Evolutionary conservation across 2,888 invertebrate species (phyloP).

Genomic region (Heliothis peltigera): DNA sequence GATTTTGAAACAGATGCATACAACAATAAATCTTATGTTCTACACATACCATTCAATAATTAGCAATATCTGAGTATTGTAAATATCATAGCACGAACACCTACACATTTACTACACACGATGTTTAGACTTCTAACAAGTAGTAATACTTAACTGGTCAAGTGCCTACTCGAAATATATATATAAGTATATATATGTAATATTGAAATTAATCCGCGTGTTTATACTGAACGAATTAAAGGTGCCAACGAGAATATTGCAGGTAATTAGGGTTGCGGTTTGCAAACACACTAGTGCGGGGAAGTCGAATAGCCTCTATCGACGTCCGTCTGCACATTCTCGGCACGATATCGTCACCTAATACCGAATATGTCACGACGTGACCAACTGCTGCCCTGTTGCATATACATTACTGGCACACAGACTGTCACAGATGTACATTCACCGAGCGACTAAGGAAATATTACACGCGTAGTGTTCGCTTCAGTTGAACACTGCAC

Average conservation of each 20-base stretch:
- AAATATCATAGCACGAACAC: slow-evolving; percentile 44
- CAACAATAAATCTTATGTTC: slow-evolving; percentile 38
- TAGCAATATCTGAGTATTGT: slow-evolving; percentile 26
- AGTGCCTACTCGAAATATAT: slow-evolving; percentile 18
- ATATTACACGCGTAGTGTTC: too few relatives aligned
- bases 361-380: slow-evolving; percentile 37
- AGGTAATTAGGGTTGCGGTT: too few relatives aligned
- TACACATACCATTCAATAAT: slow-evolving; percentile 52
- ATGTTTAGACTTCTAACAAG: slow-evolving; percentile 44
- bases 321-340: slow-evolving; percentile 9
- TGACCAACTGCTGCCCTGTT: slow-evolving; percentile 33
- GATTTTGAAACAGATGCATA: slow-evolving; percentile 50
- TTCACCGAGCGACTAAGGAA: not conserved
- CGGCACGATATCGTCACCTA: slow-evolving; percentile 8
- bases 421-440: slow-evolving; percentile 19
- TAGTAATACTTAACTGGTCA: slow-evolving; percentile 10
- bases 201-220: slow-evolving; percentile 16
- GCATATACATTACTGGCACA: slow-evolving; percentile 10
- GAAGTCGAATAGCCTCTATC: too few relatives aligned
- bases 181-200: slow-evolving; percentile 13
- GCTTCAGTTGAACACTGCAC: too few relatives aligned
- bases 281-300: too few relatives aligned
- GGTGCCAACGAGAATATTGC: not conserved
- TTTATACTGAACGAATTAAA: slow-evolving; percentile 20
- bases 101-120: slow-evolving; percentile 53